Percentiles rank a stretch among this genome's conserved stretches.
Evolutionary conservation across 2,797 vertebrate genomes (phyloP).

Genomic region (Ambastaia sidthimunki): DNA sequence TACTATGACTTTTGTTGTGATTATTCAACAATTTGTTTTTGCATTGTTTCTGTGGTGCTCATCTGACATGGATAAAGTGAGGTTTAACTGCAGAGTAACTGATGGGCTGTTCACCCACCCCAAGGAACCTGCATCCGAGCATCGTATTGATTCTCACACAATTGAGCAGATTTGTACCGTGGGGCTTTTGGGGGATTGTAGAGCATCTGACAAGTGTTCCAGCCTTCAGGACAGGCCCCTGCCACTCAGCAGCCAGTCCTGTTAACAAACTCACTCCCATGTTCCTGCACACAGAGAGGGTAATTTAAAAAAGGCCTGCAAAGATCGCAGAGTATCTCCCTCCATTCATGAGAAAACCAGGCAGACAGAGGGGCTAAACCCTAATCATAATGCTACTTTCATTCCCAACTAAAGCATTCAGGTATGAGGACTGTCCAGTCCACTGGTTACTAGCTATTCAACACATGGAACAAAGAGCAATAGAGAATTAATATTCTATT

Average conservation of each 20-base stretch:
- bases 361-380: conserved; percentile 50
- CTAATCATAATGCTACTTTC: background rate
- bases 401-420: conserved; percentile 36
- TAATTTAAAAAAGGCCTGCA: conserved; percentile 43
- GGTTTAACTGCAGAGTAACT: conserved; percentile 36
- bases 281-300: conserved; percentile 32
- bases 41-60: conserved; percentile 1
- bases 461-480: conserved; percentile 36
- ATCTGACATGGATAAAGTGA: conserved; percentile 36
- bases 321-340: conserved; percentile 32
- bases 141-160: conserved; percentile 43
- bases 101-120: conserved; percentile 32
- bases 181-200: conserved; percentile 24
- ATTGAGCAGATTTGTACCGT: conserved; percentile 24
- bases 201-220: conserved; percentile 46
- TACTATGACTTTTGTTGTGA: conserved; percentile 15
- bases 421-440: conserved; percentile 45
- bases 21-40: conserved; percentile 8
- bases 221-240: conserved; percentile 6
- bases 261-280: conserved; percentile 34
- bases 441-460: conserved; percentile 17
- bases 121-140: conserved; percentile 23
- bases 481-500: conserved; percentile 37
- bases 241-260: conserved; percentile 52
- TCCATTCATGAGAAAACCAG: background rate